phyloP scores from a whole-genome alignment of 2,888 invertebrate species.

The Poecilobothrus nobilitatus region DNA sequence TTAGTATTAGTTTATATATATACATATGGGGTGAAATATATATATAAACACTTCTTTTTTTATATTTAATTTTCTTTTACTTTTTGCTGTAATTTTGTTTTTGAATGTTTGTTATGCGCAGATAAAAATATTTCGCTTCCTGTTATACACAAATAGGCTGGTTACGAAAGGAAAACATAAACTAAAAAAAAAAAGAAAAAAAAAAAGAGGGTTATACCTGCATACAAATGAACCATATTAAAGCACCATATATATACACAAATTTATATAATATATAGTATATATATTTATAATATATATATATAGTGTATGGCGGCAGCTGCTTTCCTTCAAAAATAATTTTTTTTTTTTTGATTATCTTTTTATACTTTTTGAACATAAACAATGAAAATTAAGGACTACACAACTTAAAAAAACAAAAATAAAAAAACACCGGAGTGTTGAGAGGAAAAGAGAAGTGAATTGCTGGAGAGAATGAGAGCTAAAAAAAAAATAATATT shows the following conservation, averaged over 20 bases:
- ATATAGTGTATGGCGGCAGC: not conserved
- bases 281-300: not conserved
- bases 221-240: not conserved
- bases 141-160: constrained; percentile 6
- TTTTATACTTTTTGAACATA: not conserved
- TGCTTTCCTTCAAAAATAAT: not conserved
- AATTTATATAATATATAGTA: too few relatives aligned
- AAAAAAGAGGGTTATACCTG: not conserved
- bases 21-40: not conserved
- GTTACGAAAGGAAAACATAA: not conserved
- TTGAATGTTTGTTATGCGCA: not conserved
- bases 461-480: not conserved
- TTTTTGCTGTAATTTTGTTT: not conserved
- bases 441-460: not conserved
- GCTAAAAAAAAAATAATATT: not conserved
- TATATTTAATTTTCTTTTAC: too few relatives aligned
- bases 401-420: not conserved
- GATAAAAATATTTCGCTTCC: not conserved
- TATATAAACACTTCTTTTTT: not conserved
- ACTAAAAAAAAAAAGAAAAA: not conserved
- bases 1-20: too few relatives aligned
- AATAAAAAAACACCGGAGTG: not conserved
- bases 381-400: not conserved
- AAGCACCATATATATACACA: not conserved
- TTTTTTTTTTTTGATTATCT: not conserved